These are phyloP conservation scores for Philypnodon macrostomus DNA, from an alignment of 2,797 vertebrate genomes.

Conservation along the genomic window DNA sequence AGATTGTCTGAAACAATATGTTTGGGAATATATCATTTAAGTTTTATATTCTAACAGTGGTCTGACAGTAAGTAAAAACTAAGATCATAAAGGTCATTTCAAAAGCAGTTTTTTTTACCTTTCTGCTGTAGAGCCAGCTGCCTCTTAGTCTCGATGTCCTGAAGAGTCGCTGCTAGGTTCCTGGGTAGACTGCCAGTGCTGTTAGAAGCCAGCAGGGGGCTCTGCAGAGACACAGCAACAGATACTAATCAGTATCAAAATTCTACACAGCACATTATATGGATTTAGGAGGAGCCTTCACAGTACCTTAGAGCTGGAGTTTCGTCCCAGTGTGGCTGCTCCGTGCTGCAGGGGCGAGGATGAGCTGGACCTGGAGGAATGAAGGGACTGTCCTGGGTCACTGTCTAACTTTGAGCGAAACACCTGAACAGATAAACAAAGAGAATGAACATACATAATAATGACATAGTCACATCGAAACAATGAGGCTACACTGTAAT, in stretches of 20 bases:
- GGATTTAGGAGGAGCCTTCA: neutral
- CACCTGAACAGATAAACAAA: slow-evolving; percentile 71
- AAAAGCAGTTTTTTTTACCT: slow-evolving; percentile 70
- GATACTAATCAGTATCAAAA: neutral
- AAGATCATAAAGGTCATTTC: slow-evolving; percentile 3
- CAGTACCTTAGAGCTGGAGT: slow-evolving; percentile 82
- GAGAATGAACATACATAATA: neutral
- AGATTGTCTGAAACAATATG: too few relatives aligned
- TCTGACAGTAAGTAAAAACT: too few relatives aligned
- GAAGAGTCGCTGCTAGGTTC: slow-evolving; percentile 87
- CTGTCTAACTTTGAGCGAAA: slow-evolving; percentile 87
- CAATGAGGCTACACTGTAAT: neutral
- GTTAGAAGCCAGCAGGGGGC: slow-evolving; percentile 72
- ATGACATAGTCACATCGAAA: rapidly evolving
- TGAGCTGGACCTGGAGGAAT: slow-evolving; percentile 73
- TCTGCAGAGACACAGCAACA: slow-evolving; percentile 62
- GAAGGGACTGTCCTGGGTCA: slow-evolving; percentile 62
- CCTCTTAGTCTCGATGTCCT: slow-evolving; percentile 93
- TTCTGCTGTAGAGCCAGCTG: slow-evolving; percentile 94
- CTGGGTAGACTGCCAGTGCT: slow-evolving; percentile 86
- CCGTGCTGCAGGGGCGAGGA: slow-evolving; percentile 82
- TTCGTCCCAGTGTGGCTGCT: slow-evolving; percentile 83
- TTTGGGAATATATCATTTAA: too few relatives aligned
- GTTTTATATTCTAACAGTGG: too few relatives aligned
- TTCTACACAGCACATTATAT: neutral